Evolutionary conservation across 2,113 vertebrate species (phyloP).

Genomic region (Riparia riparia): DNA sequence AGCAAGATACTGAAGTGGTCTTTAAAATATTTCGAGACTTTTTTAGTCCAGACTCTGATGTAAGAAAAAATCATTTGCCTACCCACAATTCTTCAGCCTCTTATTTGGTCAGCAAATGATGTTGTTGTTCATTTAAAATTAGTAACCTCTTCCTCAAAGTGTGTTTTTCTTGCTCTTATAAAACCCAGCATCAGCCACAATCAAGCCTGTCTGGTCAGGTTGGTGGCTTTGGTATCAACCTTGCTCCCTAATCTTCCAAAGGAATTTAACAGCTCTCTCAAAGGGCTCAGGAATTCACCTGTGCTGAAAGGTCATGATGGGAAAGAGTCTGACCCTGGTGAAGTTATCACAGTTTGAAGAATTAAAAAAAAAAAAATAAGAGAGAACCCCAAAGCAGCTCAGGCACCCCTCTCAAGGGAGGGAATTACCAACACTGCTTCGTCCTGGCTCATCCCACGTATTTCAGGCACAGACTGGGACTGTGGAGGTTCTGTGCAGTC

Average conservation of each 20-base stretch:
- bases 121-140: background rate
- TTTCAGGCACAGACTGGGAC: background rate
- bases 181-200: background rate
- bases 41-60: background rate
- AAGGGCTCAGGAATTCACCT: constrained; percentile 1
- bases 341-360: background rate
- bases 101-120: background rate
- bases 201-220: background rate
- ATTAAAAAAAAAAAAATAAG: background rate
- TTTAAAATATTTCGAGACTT: constrained; percentile 59
- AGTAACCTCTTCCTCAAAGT: background rate
- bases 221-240: background rate
- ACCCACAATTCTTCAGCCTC: background rate
- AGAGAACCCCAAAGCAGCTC: background rate
- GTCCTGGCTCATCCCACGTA: background rate
- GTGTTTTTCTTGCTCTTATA: background rate
- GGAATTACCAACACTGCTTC: background rate
- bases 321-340: background rate
- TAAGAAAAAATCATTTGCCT: constrained; percentile 28
- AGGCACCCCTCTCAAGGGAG: background rate
- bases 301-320: background rate
- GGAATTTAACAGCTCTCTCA: background rate
- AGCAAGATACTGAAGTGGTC: constrained; percentile 40
- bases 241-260: background rate
- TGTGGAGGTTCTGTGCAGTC: background rate